phyloP scores from a whole-genome alignment of 2,888 invertebrate species.

The Seira musarum region DNA sequence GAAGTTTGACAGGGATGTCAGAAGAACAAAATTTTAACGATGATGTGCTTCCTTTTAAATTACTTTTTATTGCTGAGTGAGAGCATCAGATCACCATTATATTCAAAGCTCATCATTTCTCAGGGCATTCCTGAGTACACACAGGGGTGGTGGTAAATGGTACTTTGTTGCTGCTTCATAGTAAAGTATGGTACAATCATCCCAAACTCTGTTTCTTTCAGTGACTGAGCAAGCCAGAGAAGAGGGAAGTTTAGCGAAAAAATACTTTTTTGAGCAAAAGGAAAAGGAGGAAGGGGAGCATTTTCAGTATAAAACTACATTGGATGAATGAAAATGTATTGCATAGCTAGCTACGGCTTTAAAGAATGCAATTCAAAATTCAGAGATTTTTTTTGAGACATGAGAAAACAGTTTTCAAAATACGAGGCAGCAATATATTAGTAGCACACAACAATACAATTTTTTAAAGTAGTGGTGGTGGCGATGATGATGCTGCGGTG shows the following conservation, averaged over 20 bases:
- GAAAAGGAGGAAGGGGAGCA: constrained; percentile 42
- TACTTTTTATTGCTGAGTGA: constrained; percentile 35
- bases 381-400: no score
- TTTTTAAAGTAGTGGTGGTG: constrained; percentile 23
- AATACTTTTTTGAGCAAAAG: constrained; percentile 29
- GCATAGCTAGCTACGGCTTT: no score
- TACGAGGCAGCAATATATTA: no score
- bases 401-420: no score
- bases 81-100: background rate
- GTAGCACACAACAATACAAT: no score
- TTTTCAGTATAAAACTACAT: constrained; percentile 31
- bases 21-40: constrained; percentile 37
- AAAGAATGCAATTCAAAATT: no score
- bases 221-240: constrained; percentile 3
- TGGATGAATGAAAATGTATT: no score
- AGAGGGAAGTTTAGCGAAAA: constrained; percentile 45
- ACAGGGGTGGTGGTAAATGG: constrained; percentile 46
- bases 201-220: background rate
- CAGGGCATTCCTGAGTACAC: background rate
- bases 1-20: constrained; percentile 52
- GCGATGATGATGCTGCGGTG: background rate
- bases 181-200: constrained; percentile 43
- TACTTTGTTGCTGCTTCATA: constrained; percentile 34
- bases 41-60: constrained; percentile 34
- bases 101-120: background rate